phyloP scores from a whole-genome alignment of 1,140 invertebrate species.

The Coboldia fuscipes region DNA sequence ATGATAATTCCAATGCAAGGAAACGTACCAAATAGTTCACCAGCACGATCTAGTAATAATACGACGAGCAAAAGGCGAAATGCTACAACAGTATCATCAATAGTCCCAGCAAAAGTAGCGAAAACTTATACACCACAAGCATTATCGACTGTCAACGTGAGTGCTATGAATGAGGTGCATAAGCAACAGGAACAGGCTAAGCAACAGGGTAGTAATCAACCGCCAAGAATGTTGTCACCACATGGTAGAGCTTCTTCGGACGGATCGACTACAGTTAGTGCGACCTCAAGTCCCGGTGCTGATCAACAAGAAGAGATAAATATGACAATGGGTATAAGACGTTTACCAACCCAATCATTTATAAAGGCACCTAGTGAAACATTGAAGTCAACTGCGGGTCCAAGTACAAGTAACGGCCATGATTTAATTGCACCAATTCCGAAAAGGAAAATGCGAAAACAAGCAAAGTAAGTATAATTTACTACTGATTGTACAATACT shows the following conservation, averaged over 20 bases:
- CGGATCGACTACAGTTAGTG: slow-evolving; percentile 56
- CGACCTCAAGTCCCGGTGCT: slow-evolving; percentile 48
- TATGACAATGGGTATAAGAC: neutral
- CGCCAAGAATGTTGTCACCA: no score
- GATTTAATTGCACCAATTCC: neutral
- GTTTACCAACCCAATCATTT: no score
- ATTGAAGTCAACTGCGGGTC: no score
- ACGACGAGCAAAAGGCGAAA: neutral
- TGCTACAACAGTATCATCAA: slow-evolving; percentile 7
- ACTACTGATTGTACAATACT: no score
- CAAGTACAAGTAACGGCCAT: no score
- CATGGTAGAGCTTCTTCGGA: slow-evolving; percentile 21
- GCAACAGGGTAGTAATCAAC: no score
- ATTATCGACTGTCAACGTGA: no score
- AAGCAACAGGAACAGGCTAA: slow-evolving; percentile 20
- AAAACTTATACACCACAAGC: slow-evolving; percentile 5
- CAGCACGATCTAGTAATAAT: slow-evolving; percentile 2
- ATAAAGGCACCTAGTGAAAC: no score
- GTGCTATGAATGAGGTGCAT: slow-evolving; percentile 1
- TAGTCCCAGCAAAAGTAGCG: slow-evolving; percentile 25
- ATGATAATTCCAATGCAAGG: slow-evolving; percentile 18
- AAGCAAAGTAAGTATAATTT: no score
- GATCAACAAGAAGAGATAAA: slow-evolving; percentile 33
- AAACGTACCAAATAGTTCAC: slow-evolving; percentile 4
- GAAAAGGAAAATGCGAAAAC: neutral